Base-by-base conservation (phyloP, 2,113 vertebrate species). In the Tamias sibiricus region DNA sequence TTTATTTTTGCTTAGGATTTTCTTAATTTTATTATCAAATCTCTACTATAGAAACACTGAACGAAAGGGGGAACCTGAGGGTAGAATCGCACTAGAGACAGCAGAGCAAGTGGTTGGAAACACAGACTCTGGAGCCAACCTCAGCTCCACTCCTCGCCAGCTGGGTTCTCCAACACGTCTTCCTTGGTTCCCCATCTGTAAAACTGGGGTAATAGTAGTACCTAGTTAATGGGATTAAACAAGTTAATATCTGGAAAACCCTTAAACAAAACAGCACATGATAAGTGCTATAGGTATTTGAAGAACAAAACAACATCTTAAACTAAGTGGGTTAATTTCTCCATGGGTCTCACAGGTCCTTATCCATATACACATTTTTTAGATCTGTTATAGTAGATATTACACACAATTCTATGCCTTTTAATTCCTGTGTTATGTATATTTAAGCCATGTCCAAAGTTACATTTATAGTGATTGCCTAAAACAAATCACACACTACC, bases 21-120 rank as follows among this genome's bases (percentile, higher is more conserved):
- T 90, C 90, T 96, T 76, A 71, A 62, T 93, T 97, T 98, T 97
- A 97, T 97, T 98, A 94, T 91, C 88, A 97, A 97, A 93, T 93
- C 74, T 71, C 75, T 95, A 94, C 90, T 76, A 64, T 30, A 85
- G 57, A 93, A 96, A 95, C 87, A 97, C 47, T 89, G n/a, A 95
- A 92, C 62, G 81, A 57, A 86, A 96, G 69, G 47, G 32, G 80
- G 69, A 4, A 6, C 30, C 35, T 8, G 68, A 59, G 24, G 26
- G 2, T 47, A 69, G 80, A 40, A 13, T 4, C 64, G 76, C 79
- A 85, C 28, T 66, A 30, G n/a, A 93, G 59, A 40, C 59, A 82
- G 79, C 10, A 35, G 75, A 94, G 95, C 42, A 64, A 64, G 66
- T 66, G 68, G 62, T 92, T 91, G 90, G 84, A 91, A 93, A 89